Evolutionary conservation across 1,140 invertebrate genomes (phyloP).

Genomic region (Drosophila ironensis): DNA sequence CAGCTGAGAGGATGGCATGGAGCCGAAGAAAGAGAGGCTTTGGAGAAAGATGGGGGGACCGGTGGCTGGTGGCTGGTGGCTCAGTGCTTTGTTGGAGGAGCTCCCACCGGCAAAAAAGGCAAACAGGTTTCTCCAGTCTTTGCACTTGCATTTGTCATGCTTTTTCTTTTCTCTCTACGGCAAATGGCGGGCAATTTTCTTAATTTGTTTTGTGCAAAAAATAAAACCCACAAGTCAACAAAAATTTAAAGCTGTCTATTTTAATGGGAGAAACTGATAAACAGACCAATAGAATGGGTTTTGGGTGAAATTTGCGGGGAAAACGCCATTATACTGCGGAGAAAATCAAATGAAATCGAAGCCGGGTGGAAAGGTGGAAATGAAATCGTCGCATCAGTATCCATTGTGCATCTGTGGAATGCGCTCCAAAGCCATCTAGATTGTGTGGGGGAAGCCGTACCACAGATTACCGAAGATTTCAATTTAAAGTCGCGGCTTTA

Average conservation of each 20-base stretch:
- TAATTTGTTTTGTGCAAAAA: constrained; percentile 43
- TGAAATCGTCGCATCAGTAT: no score
- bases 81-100: constrained; percentile 19
- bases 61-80: no score
- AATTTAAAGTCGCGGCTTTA: constrained; percentile 1
- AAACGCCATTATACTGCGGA: constrained; percentile 3
- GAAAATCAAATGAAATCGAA: constrained; percentile 1
- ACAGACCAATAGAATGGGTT: constrained; percentile 6
- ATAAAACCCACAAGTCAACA: neutral
- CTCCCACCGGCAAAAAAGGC: constrained; percentile 25
- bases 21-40: constrained; percentile 1
- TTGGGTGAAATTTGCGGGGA: constrained; percentile 7
- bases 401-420: no score
- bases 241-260: constrained; percentile 29
- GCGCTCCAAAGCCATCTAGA: no score
- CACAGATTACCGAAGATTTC: neutral
- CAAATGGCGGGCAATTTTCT: constrained; percentile 63
- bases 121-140: constrained; percentile 56
- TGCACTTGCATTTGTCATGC: constrained; percentile 65
- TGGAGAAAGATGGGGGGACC: neutral
- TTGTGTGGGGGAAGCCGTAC: neutral
- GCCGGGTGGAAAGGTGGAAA: neutral
- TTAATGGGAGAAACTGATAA: constrained; percentile 40
- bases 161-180: constrained; percentile 39
- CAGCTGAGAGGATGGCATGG: constrained; percentile 29